phyloP scores from a whole-genome alignment of 2,888 invertebrate genomes.

The Lasioglossum zephyrum region DNA sequence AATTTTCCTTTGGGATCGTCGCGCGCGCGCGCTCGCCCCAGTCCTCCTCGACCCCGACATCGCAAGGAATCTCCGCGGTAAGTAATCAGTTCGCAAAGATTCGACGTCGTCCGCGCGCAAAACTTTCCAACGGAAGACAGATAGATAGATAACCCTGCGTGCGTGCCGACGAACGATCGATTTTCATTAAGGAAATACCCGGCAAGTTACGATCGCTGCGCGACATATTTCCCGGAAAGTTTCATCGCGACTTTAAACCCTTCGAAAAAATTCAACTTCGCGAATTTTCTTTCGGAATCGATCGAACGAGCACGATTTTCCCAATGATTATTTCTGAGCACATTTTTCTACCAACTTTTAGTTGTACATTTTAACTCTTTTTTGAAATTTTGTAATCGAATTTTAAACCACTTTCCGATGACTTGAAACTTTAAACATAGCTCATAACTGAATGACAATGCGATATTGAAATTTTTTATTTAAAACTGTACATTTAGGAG shows the following conservation, averaged over 20 bases:
- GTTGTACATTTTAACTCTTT: no score
- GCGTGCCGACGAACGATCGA: conserved; percentile 1
- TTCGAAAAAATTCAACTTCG: not conserved
- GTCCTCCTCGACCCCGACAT: not conserved
- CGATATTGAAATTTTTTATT: no score
- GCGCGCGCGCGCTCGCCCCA: no score
- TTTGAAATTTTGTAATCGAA: no score
- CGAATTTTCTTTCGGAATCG: not conserved
- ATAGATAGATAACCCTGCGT: conserved; percentile 10
- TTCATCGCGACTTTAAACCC: conserved; percentile 21
- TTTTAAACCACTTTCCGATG: no score
- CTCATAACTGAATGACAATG: no score
- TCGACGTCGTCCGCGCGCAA: not conserved
- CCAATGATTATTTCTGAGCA: no score
- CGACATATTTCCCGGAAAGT: not conserved
- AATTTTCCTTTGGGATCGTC: conserved; percentile 21
- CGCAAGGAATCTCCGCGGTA: not conserved
- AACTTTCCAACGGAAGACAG: not conserved
- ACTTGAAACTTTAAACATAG: no score
- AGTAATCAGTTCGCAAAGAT: conserved; percentile 6
- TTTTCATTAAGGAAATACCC: conserved; percentile 15
- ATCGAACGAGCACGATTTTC: not conserved
- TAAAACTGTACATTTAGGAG: no score
- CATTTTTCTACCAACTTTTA: no score
- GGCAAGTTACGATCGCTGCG: not conserved